Base-by-base conservation (phyloP, 2,888 invertebrate genomes). In the Selenia dentaria region DNA sequence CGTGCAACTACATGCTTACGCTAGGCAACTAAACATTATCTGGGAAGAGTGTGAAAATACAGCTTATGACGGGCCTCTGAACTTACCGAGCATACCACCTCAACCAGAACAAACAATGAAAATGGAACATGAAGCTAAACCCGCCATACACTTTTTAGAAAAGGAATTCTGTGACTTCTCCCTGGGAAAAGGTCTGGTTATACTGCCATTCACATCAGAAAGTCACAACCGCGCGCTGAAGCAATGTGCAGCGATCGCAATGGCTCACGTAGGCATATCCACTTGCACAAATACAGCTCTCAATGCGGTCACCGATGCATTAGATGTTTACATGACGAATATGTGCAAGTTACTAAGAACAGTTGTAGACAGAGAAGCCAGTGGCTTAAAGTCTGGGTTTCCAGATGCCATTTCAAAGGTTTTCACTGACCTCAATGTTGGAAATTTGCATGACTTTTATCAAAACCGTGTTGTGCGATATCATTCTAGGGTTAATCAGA, bases 361-460 rank as follows among this genome's bases (percentile, higher is more conserved):
- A 34, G 78, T 81, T 3, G 80, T 80, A 0, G 91, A 91, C 46
- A 79, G 70, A 57, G 86, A 91, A 71, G 86, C 90, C 0, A 76
- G 79, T 22, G 81, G 84, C 0, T 54, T 83, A 3, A 79, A 76
- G 45, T 83, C 83, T 8, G 90, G 91, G 1, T 91, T 79, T 35
- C 83, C 91, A 8, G 91, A 91, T 68, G 70, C 79, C 0, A 74
- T 91, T 48, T 75, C 88, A n/a, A 91, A 91, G 73, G 87, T 90
- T 8, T 81, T 91, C 29, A 55, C 80, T 1, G 91, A 91, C 32
- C 62, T 91, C 2, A 79, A 87, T 67, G 73, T 91, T 47, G 85
- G 84, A 0, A 79, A 86, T 47, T 57, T 91, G 1, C 83, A 85
- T 56, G 74, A 83, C 1, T 91, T 90, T 64, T 90, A 91, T 61